Evolutionary conservation across 2,888 invertebrate genomes (phyloP), one percentile per base, ranked within the genome.

Genomic region (Syritta pipiens): DNA sequence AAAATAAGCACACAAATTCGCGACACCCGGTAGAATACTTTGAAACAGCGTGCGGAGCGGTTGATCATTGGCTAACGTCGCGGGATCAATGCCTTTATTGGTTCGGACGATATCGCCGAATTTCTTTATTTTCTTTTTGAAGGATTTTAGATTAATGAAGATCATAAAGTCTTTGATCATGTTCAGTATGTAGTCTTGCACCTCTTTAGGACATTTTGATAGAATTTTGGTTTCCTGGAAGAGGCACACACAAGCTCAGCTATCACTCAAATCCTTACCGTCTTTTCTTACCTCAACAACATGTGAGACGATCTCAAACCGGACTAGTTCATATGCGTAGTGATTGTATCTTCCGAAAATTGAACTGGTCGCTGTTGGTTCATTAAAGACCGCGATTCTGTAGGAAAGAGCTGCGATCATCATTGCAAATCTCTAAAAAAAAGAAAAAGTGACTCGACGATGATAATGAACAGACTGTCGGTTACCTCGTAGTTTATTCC

Each of bases 331-430:
- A 1, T 12, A 22, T 0, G 69, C 19, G 7, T 19, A 59, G 0
- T 12, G 2, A 26, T 69, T 69, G 20, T 69, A 69, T 0, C 69
- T 49, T 2, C 32, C 51, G 32, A 69, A 69, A 51, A 51, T 28
- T 3, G 48, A n/a, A 7, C 57, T 67, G 3, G 3, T 19, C 7
- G 37, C 10, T 2, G 55, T 57, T n/a, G 46, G 37, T 14, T 6
- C 2, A 10, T 26, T 7, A 2, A 17, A 19, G 0, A 60, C 12
- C 3, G 10, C 9, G 24, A 69, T 51, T 10, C 35, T 59, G 17
- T 42, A 22, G n/a, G 49, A 49, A 19, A 69, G 26, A 3, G 19
- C 19, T 2, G 42, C 59, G 20, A 69, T 42, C 9, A 60, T 42
- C 69, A 69, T 69, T 0, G 49, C 32, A n/a, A 69, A 26, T 1